phyloP scores from a whole-genome alignment of 2,797 vertebrate species.

The Oryzias sinensis region DNA sequence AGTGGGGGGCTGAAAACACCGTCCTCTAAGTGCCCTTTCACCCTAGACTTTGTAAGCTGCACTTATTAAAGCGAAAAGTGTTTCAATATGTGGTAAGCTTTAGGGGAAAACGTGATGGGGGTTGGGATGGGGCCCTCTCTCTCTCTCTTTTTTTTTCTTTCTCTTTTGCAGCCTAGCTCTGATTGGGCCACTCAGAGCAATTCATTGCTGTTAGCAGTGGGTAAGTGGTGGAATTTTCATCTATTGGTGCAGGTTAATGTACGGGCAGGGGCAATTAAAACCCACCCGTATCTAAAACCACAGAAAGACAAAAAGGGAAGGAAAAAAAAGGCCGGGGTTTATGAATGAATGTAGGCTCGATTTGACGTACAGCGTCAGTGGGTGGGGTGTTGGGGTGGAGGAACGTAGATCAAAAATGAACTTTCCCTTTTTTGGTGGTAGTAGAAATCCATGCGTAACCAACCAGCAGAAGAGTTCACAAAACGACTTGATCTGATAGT shows the following conservation, averaged over 20 bases:
- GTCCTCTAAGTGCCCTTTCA: constrained; percentile 96
- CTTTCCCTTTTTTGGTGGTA: constrained; percentile 56
- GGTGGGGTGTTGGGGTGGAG: not conserved
- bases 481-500: constrained; percentile 4
- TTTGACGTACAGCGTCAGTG: constrained; percentile 5
- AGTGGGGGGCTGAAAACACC: constrained; percentile 82
- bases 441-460: constrained; percentile 36
- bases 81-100: constrained; percentile 94
- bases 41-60: constrained; percentile 91
- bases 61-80: constrained; percentile 99
- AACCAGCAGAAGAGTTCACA: constrained; percentile 11
- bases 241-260: constrained; percentile 37
- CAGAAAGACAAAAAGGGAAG: constrained; percentile 11
- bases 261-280: constrained; percentile 30
- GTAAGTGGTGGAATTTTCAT: constrained; percentile 41
- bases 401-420: constrained; percentile 37
- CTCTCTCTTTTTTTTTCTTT: constrained; percentile 2
- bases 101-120: constrained; percentile 70
- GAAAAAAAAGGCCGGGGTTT: not conserved
- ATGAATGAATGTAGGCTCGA: constrained; percentile 45
- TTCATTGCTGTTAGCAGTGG: constrained; percentile 47
- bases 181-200: constrained; percentile 47
- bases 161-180: constrained; percentile 33
- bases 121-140: constrained; percentile 66
- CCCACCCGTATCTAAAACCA: constrained; percentile 21